These are phyloP conservation scores for Drosophila longiperda DNA, from an alignment of 2,888 invertebrate species.

Conservation along the genomic window DNA sequence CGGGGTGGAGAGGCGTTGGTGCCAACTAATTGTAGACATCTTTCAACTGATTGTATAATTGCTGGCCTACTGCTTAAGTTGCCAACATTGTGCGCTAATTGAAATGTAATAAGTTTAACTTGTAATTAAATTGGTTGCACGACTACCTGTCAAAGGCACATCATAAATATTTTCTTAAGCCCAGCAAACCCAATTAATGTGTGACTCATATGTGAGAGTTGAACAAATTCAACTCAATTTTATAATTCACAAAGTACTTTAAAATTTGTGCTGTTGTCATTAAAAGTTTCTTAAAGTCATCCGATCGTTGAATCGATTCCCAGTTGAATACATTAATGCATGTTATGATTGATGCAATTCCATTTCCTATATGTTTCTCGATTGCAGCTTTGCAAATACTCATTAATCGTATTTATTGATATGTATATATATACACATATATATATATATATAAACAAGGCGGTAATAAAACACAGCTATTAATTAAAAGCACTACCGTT, in stretches of 20 bases:
- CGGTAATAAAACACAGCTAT: constrained; percentile 57
- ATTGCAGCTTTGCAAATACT: constrained; percentile 48
- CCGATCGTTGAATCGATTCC: background rate
- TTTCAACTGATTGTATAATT: constrained; percentile 67
- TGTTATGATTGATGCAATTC: constrained; percentile 10
- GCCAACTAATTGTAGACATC: constrained; percentile 66
- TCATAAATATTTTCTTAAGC: background rate
- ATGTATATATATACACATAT: background rate
- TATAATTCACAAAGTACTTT: background rate
- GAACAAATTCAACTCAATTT: background rate
- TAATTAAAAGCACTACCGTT: constrained; percentile 68
- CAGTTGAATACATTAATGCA: constrained; percentile 1
- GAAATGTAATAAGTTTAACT: constrained; percentile 61
- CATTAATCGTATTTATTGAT: constrained; percentile 49
- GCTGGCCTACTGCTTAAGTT: constrained; percentile 44
- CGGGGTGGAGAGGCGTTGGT: constrained; percentile 16
- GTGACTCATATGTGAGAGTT: background rate
- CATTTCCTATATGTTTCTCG: constrained; percentile 30
- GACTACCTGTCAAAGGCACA: constrained; percentile 5
- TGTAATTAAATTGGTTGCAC: constrained; percentile 38
- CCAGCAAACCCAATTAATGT: background rate
- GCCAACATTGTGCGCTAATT: constrained; percentile 49
- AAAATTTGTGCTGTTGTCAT: background rate
- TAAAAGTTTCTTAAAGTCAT: background rate
- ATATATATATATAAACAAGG: constrained; percentile 46